Conservation (phyloP, 2,113 vertebrate genomes). For the Microtus pennsylvanicus region DNA sequence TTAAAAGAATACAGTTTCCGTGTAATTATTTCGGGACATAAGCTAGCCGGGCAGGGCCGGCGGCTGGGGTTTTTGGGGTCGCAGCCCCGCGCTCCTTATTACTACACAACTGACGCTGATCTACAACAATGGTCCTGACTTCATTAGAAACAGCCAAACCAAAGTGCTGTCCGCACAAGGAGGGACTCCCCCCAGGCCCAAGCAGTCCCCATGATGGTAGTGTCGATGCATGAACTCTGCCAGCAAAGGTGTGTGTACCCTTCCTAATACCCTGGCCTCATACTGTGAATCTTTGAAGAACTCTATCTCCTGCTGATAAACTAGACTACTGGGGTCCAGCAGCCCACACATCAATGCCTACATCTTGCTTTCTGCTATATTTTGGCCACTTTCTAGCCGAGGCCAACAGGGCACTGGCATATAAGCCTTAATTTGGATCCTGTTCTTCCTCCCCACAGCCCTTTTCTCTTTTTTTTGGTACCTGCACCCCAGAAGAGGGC, state of each 20-base stretch:
- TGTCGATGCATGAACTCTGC: neutral
- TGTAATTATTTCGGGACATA: too few species aligned
- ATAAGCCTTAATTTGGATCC: neutral
- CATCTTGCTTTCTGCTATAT: neutral
- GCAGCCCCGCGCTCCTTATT: too few species aligned
- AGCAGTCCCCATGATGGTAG: neutral
- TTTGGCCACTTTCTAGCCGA: neutral
- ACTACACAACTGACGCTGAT: accelerated
- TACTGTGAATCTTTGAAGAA: neutral
- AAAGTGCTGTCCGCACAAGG: neutral
- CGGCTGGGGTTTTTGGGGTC: too few species aligned
- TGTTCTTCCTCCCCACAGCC: neutral
- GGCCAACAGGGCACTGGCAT: neutral
- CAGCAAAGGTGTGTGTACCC: neutral
- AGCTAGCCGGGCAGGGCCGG: too few species aligned
- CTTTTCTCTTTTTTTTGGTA: too few species aligned
- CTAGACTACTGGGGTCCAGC: neutral
- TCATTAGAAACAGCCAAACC: neutral
- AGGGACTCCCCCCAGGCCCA: neutral
- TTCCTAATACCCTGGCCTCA: neutral
- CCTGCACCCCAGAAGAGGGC: too few species aligned
- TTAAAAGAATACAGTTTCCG: too few species aligned
- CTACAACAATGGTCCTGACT: neutral
- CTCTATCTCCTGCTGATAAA: neutral
- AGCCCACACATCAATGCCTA: neutral